Evolutionary conservation across 1,140 invertebrate genomes (phyloP), one percentile per base, ranked within the genome.

Genomic region (Trypoxylus dichotomus): DNA sequence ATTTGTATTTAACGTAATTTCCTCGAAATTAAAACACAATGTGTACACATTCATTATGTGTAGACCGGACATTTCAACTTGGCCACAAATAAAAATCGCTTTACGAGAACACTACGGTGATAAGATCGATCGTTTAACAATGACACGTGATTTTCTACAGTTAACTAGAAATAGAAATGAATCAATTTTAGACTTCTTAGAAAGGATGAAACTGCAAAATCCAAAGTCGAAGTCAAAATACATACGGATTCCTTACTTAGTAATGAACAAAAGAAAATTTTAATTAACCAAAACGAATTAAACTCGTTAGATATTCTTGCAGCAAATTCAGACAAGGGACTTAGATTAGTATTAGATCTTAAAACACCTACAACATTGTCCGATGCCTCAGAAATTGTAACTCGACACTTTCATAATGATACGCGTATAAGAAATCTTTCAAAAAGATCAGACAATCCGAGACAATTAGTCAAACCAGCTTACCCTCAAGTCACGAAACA

Each of bases 261-360:
- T 24, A 19, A 3, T 13, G 63, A 71, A 27, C 63, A 71, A 71
- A 71, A 71, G 24, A 24, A 3, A 15, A 13, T 71, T 24, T 71
- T 71, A 27, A 71, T 71, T 3, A 71, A 5, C 21, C 63, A 71
- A 24, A 73, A 73, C 15, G 71, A 73, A 37, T 73, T 73, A 73
- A 73, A 73, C n/a, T 19, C 2, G 32, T 73, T 73, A 73, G 37
- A 73, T 42, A 25, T 25, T 37, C 32, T 73, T n/a, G n/a, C n/a
- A n/a, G n/a, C n/a, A n/a, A n/a, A n/a, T n/a, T n/a, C n/a, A n/a
- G n/a, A n/a, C n/a, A 27, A 29, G 5, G 71, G 58, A 63, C 24
- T 73, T 19, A 29, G 71, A 41, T 19, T 73, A 42, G 11, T 73
- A 32, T 42, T 73, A 37, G 71, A 73, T 25, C 32, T 73, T 13